Base-by-base conservation (phyloP, 2,113 vertebrate species). In the Chiloscyllium plagiosum region DNA sequence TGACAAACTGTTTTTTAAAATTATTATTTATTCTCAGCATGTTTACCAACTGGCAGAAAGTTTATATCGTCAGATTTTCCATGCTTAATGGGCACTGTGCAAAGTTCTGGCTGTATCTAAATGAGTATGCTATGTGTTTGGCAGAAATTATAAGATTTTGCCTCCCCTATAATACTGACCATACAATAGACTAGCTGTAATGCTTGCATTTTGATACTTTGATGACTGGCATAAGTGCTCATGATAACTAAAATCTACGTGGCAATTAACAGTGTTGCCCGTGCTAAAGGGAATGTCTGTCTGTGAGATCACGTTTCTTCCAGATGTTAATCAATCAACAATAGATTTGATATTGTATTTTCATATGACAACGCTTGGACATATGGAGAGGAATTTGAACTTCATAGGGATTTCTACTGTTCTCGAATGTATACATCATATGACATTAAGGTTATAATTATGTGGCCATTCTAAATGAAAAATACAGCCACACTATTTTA, bases 11-110 rank as follows among this genome's bases (percentile, higher is more conserved):
- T 83, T 87, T 87, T 56, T 42, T 85, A 22, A 33, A 13, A 29
- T 94, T 93, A 42, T 33, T 93, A 68, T 20, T 66, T 94, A 68
- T 94, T 94, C 65, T 94, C n/a, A 65, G 56, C 33, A 68, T 94
- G 13, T 66, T 94, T 37, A 66, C 66, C 89, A 65, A n/a, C 52
- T 89, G 52, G 50, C 87, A 90, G 24, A 61, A 68, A 68, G 24
- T 19, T 68, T 68, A 94, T 2, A 42, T 50, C 68, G 90, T 66
- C 86, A 94, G 61, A 7, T 66, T 65, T 65, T 93, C 61, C 4
- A 94, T 68, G 47, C 26, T 4, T 90, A 61, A 61, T 52, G 50
- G 52, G 33, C 87, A 65, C 61, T 90, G 50, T 17, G 68, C 65
- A 94, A 68, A 94, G 65, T 65, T 33, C 90, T 68, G 2, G 8